Evolutionary conservation across 2,888 invertebrate genomes (phyloP).

Genomic region (Amblyjoppa proteus): DNA sequence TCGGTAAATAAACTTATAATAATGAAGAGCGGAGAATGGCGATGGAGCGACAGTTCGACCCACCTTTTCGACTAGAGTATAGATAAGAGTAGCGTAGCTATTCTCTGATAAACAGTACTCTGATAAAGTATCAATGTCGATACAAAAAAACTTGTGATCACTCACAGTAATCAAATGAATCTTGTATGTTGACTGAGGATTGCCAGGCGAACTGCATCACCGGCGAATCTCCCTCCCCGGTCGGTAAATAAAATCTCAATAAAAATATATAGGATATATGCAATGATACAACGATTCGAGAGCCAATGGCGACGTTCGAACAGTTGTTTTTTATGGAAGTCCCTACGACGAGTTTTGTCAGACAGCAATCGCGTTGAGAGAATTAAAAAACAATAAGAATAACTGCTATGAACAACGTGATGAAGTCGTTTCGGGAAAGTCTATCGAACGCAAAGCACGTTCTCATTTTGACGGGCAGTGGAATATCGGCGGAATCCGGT

Average conservation of each 20-base stretch:
- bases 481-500: constrained; percentile 94
- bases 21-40: neutral
- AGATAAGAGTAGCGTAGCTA: neutral
- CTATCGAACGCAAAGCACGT: constrained; percentile 88
- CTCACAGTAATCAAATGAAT: neutral
- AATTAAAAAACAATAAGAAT: neutral
- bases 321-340: constrained; percentile 1
- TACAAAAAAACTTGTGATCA: neutral
- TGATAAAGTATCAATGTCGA: neutral
- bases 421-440: constrained; percentile 86
- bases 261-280: neutral
- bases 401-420: constrained; percentile 69
- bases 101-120: neutral
- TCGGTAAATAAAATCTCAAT: neutral
- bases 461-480: constrained; percentile 91
- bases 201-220: neutral
- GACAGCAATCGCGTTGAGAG: neutral
- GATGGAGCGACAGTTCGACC: neutral
- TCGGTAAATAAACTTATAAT: no score
- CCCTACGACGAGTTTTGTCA: neutral
- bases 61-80: neutral
- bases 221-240: neutral
- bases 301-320: constrained; percentile 5
- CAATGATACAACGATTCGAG: neutral
- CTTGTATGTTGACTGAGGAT: neutral